Evolutionary conservation across 2,888 invertebrate genomes (phyloP).

Genomic region (Glaucopsyche alexis): DNA sequence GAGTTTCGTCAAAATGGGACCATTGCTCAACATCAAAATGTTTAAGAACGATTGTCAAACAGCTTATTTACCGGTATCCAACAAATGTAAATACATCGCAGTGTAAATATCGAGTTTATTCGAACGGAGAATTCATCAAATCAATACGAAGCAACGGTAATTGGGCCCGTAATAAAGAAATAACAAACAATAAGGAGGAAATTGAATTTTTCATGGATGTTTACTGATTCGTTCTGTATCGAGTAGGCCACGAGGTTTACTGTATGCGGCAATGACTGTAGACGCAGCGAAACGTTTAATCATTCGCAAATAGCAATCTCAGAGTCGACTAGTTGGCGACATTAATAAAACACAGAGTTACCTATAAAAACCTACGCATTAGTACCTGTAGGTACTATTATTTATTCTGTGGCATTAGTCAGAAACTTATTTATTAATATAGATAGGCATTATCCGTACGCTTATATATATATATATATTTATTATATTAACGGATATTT

Average conservation of each 20-base stretch:
- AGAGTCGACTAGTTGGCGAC: no score
- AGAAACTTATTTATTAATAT: no score
- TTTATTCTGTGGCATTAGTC: no score
- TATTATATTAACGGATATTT: no score
- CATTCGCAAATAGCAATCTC: no score
- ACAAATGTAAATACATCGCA: slow-evolving; percentile 4
- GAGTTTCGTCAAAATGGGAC: no score
- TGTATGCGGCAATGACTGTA: background rate
- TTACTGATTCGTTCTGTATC: slow-evolving; percentile 22
- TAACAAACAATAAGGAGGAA: slow-evolving; percentile 30
- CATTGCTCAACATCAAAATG: background rate
- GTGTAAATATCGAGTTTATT: slow-evolving; percentile 23
- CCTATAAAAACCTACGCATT: no score
- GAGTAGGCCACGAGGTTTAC: background rate
- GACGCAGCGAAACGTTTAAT: background rate
- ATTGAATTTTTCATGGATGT: slow-evolving; percentile 28
- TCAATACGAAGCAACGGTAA: slow-evolving; percentile 50
- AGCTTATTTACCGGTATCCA: background rate
- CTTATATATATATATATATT: no score
- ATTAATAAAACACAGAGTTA: no score
- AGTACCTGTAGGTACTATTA: no score
- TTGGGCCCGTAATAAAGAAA: slow-evolving; percentile 47
- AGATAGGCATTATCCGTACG: no score
- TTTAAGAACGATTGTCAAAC: background rate
- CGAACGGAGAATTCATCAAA: slow-evolving; percentile 62